Conservation (phyloP, 1,140 invertebrate species). For the Achatina immaculata region DNA sequence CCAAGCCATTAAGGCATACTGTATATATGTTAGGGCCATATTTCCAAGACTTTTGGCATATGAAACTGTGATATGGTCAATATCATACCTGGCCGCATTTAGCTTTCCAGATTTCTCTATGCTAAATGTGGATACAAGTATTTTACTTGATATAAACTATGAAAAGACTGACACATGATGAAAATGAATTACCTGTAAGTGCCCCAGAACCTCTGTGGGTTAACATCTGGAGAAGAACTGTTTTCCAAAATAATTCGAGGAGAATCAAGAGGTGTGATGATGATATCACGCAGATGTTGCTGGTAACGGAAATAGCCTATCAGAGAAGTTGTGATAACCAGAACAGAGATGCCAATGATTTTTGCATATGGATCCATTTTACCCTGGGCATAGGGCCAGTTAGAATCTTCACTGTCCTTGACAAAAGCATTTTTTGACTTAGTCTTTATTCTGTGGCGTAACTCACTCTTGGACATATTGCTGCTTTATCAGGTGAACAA, state of each 20-base stretch:
- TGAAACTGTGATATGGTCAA: too few relatives aligned
- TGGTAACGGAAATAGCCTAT: conserved; percentile 83
- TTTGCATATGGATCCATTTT: conserved; percentile 34
- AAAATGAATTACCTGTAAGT: conserved; percentile 81
- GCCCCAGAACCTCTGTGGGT: conserved; percentile 91
- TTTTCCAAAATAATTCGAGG: conserved; percentile 79
- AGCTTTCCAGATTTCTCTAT: too few relatives aligned
- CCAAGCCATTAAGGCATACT: too few relatives aligned
- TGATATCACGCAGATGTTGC: conserved; percentile 87
- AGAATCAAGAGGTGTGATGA: conserved; percentile 86
- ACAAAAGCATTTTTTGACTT: conserved; percentile 1
- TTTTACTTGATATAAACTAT: too few relatives aligned
- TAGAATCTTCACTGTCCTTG: background rate
- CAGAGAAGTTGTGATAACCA: conserved; percentile 61
- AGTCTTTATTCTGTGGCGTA: conserved; percentile 7
- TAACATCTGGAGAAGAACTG: conserved; percentile 77
- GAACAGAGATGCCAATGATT: conserved; percentile 33
- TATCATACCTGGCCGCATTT: too few relatives aligned
- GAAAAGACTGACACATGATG: too few relatives aligned
- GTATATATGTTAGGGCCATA: too few relatives aligned
- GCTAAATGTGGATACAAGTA: too few relatives aligned
- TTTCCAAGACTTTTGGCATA: too few relatives aligned
- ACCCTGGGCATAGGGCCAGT: conserved; percentile 25
- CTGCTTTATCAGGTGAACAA: background rate
- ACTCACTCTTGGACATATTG: conserved; percentile 32